Base-by-base conservation (phyloP, 1,140 invertebrate genomes). In the Drosophila ohnishii region DNA sequence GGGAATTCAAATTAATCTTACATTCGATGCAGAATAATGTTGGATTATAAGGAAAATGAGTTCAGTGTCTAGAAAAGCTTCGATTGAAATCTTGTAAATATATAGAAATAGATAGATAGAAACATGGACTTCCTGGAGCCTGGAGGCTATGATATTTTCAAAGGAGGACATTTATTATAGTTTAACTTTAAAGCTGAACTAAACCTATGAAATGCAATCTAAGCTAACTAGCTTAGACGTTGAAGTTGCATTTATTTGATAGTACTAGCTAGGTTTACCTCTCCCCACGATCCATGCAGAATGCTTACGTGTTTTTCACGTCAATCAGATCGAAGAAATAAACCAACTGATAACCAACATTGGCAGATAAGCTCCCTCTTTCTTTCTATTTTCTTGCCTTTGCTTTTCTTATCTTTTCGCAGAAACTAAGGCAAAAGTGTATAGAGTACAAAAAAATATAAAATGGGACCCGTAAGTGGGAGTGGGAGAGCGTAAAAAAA, bases 271-370 rank as follows among this genome's bases (percentile, higher is more conserved):
- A 9, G 14, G 13, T 35, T 35, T 28, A 25, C 19, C 44, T 48
- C 11, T 37, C 2, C 11, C 22, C 11, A 28, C 34, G 8, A 37
- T 30, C 13, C 19, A 16, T 22, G 32, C 22, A 8, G 28, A 66
- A 35, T 61, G 73, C 56, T 34, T 55, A 81, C 78, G 78, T 80
- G 78, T 76, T 80, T 66, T 30, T 56, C 64, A 69, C 78, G 70
- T 82, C 83, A 82, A 82, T 71, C 47, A 60, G 73, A 75, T 66
- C 58, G 74, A 76, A 60, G 45, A 85, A 74, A 81, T 75, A 78
- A 75, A 78, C 65, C 75, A 75, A 86, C 85, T 87, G 82, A 86
- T 86, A 86, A 75, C 71, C 70, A 69, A 57, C 75, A 65, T 82
- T 78, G 59, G 39, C 57, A 65, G 82, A 86, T 86, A 82, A 86